Percentiles rank a stretch among this genome's conserved stretches.
Evolutionary conservation across 2,888 invertebrate species (phyloP).

Genomic region (Dermolepida albohirtum): DNA sequence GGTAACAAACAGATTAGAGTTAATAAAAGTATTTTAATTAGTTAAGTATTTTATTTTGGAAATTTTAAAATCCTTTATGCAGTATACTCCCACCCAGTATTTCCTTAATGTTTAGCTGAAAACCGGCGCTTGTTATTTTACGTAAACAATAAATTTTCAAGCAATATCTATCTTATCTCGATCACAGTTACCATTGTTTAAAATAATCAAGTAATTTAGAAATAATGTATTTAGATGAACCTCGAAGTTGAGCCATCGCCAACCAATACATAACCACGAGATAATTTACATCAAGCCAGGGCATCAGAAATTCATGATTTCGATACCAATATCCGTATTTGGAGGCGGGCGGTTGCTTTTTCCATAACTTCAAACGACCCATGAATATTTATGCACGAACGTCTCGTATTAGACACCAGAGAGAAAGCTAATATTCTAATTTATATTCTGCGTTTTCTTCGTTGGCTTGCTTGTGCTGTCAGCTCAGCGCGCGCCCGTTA

Average conservation of each 20-base stretch:
- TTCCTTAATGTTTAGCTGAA: too few relatives aligned
- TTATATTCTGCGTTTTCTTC: slow-evolving; percentile 44
- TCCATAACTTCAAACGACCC: slow-evolving; percentile 41
- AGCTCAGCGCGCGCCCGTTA: slow-evolving; percentile 30
- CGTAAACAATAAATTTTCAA: too few relatives aligned
- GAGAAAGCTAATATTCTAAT: slow-evolving; percentile 45
- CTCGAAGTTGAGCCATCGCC: background rate
- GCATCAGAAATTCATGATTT: slow-evolving; percentile 39
- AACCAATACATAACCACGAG: background rate
- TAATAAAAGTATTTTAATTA: too few relatives aligned
- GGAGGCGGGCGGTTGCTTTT: slow-evolving; percentile 29
- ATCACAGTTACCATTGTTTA: too few relatives aligned
- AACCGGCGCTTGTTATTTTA: too few relatives aligned
- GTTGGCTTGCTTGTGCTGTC: slow-evolving; percentile 9
- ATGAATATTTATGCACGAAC: slow-evolving; percentile 42
- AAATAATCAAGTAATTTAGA: background rate
- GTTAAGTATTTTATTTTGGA: too few relatives aligned
- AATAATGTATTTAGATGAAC: background rate
- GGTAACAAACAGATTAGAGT: too few relatives aligned
- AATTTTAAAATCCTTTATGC: too few relatives aligned
- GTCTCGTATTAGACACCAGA: slow-evolving; percentile 32
- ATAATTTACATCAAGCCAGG: slow-evolving; percentile 33
- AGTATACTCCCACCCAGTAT: too few relatives aligned
- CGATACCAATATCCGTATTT: slow-evolving; percentile 36
- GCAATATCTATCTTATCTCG: too few relatives aligned